These are phyloP conservation scores for Oreochromis tanganicae DNA, from an alignment of 2,113 vertebrate genomes.

Conservation along the genomic window DNA sequence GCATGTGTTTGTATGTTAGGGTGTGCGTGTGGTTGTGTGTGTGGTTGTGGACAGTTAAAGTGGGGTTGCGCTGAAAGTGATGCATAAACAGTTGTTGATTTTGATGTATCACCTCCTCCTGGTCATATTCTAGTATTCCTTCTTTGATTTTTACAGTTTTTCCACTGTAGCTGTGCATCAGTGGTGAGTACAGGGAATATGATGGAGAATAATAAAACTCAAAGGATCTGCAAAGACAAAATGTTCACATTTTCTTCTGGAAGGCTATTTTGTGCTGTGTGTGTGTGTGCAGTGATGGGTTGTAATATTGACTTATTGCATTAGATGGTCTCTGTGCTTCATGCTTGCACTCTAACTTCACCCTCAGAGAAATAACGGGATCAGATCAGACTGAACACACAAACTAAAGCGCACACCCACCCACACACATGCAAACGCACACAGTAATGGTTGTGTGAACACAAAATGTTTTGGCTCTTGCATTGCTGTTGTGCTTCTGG, in stretches of 20 bases:
- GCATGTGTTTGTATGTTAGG: background rate
- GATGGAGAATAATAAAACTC: background rate
- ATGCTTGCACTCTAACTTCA: conserved; percentile 44
- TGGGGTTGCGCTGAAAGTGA: conserved; percentile 28
- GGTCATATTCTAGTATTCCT: background rate
- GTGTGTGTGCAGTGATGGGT: conserved; percentile 33
- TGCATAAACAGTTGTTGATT: conserved; percentile 25
- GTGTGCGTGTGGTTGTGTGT: background rate
- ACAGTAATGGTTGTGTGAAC: background rate
- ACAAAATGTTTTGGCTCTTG: conserved; percentile 11
- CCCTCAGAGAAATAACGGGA: conserved; percentile 52
- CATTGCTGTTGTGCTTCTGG: conserved; percentile 16
- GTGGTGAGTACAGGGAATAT: background rate
- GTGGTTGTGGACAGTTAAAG: background rate
- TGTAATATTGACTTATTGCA: conserved; percentile 62
- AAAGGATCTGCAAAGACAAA: background rate
- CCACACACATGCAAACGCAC: background rate
- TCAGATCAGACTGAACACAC: conserved; percentile 42
- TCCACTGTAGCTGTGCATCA: background rate
- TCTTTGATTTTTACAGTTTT: background rate
- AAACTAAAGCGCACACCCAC: background rate
- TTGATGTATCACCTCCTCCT: conserved; percentile 6
- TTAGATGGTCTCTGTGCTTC: conserved; percentile 58
- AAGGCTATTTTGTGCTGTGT: conserved; percentile 8
- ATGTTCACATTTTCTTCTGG: background rate